Base-by-base conservation (phyloP, 2,797 vertebrate species). In the Microctenopoma steveboyesi region DNA sequence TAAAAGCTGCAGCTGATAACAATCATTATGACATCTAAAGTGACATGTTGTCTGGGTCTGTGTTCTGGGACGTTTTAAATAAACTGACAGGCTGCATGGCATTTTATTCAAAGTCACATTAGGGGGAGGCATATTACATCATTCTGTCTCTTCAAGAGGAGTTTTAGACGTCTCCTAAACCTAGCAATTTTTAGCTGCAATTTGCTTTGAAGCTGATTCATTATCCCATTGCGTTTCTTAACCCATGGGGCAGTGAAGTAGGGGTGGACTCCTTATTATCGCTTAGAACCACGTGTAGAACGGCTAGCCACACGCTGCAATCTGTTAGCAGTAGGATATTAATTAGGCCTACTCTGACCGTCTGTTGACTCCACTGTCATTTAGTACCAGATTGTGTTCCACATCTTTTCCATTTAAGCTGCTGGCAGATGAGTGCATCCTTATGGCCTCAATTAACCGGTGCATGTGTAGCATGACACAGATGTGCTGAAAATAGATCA, bases 351-450 rank as follows among this genome's bases (percentile, higher is more conserved):
- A 83, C 74, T 69, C 66, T 40, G 77, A 53, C 84, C 78, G 75
- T 86, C 85, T 92, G 84, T 83, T 88, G 69, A 69, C 75, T 83
- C 64, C 11, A 51, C 72, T 76, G 88, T 84, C 76, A 79, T 83
- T 86, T 78, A 74, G 74, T 64, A 84, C 79, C 88, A 92, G 81
- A 86, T 85, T 89, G 84, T 82, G 83, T 86, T 89, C 69, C 74
- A 85, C 85, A 82, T 85, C 80, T 55, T 79, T 68, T 81, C 61
- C 58, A 83, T 85, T 84, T 79, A 88, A 84, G 81, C 79, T 69
- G 74, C 80, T 86, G 76, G 83, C 83, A 85, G 77, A 88, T 78
- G 77, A 84, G 69, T 58, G 56, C 60, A 81, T 86, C 85, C 79
- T 67, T 83, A 88, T 88, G 84, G 81, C 83, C 79, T 70, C 67